Evolutionary conservation across 1,140 invertebrate genomes (phyloP).

Genomic region (Choristoneura fumiferana): DNA sequence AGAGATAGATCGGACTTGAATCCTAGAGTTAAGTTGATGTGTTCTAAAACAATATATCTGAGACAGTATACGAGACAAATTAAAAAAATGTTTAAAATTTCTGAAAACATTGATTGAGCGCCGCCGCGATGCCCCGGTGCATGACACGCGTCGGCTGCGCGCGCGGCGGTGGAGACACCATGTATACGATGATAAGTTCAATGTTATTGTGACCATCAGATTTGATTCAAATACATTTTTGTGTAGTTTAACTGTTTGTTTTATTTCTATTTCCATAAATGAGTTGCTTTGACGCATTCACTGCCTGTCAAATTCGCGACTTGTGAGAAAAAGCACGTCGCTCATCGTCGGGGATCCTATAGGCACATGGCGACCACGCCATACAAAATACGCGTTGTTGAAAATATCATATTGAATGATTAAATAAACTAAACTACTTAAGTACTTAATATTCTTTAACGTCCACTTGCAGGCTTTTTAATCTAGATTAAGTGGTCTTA

Average conservation of each 20-base stretch:
- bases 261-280: constrained; percentile 35
- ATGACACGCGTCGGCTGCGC: no score
- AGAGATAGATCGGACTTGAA: constrained; percentile 48
- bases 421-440: no score
- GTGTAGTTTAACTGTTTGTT: constrained; percentile 63
- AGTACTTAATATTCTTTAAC: no score
- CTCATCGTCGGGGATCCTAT: no score
- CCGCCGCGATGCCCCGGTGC: constrained; percentile 28
- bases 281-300: neutral
- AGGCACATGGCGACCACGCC: no score
- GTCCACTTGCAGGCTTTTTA: no score
- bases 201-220: constrained; percentile 73
- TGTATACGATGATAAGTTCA: constrained; percentile 73
- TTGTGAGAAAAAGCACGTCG: no score
- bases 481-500: no score
- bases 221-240: constrained; percentile 74
- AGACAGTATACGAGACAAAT: constrained; percentile 72
- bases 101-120: constrained; percentile 51
- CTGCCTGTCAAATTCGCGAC: no score
- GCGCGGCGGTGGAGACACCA: constrained; percentile 54
- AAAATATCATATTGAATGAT: no score
- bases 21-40: constrained; percentile 68
- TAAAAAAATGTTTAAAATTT: constrained; percentile 46
- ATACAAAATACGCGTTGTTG: no score
- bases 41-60: constrained; percentile 75